Evolutionary conservation across 2,888 invertebrate species (phyloP), one percentile per base, ranked within the genome.

Genomic region (Adelognathus sp.): DNA sequence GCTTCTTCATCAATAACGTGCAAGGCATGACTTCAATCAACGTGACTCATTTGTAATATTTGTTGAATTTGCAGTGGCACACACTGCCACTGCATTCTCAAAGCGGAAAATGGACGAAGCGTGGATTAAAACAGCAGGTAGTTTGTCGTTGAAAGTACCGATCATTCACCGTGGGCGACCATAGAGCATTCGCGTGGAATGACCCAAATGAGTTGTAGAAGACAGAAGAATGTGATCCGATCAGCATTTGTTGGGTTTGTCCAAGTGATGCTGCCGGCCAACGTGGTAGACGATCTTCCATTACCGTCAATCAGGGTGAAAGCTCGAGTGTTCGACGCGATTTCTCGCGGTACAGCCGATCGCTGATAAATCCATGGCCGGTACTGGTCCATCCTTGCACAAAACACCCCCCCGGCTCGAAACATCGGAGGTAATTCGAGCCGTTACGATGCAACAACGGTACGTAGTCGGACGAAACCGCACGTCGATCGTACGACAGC

Each of bases 231-330:
- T 29, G 60, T 52, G 58, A 29, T 29, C 14, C 14, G 60, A n/a
- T 33, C 31, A 52, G 27, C 56, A 11, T 21, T 46, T 41, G 58
- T 11, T 18, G 14, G 18, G 33, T 60, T 50, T 11, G 70, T 58
- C 58, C 2, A 27, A 58, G n/a, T 7, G 29, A 70, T 60, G 50
- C 14, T 18, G n/a, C 14, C 18, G 58, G 46, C 27, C 50, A 74
- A 50, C 58, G 66, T 50, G 39, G 66, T 41, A 41, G n/a, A n/a
- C 21, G 52, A 67, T 74, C 74, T 67, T 74, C 74, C 74, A 74
- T 74, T 74, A 74, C 50, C 66, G 66, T 74, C 66, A 66, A 67
- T 67, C 74, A 60, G 60, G 52, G 60, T 66, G 21, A 39, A 74
- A 74, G 66, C 74, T 67, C 60, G 66, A 58, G 60, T 52, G 67